These are phyloP conservation scores for Wiebesia pumilae DNA, from an alignment of 1,140 invertebrate species.

Conservation along the genomic window DNA sequence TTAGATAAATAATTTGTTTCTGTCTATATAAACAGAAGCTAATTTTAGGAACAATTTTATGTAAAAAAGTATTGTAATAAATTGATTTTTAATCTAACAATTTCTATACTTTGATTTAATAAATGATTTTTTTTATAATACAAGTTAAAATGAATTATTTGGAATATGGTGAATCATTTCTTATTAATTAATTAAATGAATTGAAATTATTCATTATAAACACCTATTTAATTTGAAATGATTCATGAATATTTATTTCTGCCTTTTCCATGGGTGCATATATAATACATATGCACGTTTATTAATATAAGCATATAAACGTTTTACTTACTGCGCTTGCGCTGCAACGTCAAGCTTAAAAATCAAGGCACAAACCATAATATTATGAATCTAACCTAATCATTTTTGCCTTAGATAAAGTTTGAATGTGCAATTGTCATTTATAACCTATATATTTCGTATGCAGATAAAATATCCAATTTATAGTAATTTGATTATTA, in stretches of 20 bases:
- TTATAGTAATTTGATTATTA: neutral
- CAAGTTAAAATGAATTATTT: neutral
- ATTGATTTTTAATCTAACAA: slow-evolving; percentile 24
- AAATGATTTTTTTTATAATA: neutral
- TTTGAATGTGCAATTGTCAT: neutral
- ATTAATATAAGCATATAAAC: too few relatives aligned
- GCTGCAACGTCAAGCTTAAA: neutral
- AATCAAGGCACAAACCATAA: neutral
- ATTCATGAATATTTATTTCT: neutral
- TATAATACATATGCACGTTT: too few relatives aligned
- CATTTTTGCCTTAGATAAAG: neutral
- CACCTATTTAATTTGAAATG: neutral
- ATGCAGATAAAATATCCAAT: neutral
- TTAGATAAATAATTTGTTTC: slow-evolving; percentile 33
- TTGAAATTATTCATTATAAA: neutral
- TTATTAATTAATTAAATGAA: too few relatives aligned
- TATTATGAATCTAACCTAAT: slow-evolving; percentile 14
- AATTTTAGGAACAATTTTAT: slow-evolving; percentile 35
- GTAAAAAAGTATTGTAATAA: slow-evolving; percentile 46
- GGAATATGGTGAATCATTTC: too few relatives aligned
- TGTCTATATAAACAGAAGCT: neutral
- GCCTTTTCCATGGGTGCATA: too few relatives aligned
- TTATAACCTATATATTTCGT: slow-evolving; percentile 15
- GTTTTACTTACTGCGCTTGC: neutral
- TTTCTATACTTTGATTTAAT: neutral